Evolutionary conservation across 2,888 invertebrate genomes (phyloP).

Genomic region (Euplexia lucipara): DNA sequence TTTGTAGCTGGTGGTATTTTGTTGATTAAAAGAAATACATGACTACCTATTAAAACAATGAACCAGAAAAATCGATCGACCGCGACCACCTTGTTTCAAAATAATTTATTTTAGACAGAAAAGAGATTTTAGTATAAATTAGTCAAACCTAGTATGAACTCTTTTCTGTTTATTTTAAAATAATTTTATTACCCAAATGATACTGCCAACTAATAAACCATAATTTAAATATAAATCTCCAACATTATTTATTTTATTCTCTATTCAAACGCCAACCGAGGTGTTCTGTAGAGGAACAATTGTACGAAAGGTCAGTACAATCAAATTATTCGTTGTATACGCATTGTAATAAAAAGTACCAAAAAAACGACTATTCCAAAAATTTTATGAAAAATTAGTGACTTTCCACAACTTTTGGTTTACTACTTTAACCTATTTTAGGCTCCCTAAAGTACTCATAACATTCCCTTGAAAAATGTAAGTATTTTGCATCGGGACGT

Average conservation of each 20-base stretch:
- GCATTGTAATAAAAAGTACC: constrained; percentile 66
- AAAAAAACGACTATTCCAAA: constrained; percentile 66
- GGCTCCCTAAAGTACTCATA: constrained; percentile 54
- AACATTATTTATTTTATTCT: constrained; percentile 46
- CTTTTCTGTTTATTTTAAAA: constrained; percentile 18
- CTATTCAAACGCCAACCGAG: constrained; percentile 68
- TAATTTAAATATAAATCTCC: not conserved
- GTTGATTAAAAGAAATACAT: constrained; percentile 1
- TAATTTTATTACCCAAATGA: not conserved
- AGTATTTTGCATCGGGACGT: too few relatives aligned
- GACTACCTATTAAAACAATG: not conserved
- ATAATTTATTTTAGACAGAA: too few relatives aligned
- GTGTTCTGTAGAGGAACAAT: constrained; percentile 69
- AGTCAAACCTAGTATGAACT: constrained; percentile 11
- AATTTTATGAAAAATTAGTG: constrained; percentile 51
- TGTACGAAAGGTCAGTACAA: constrained; percentile 70
- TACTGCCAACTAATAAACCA: constrained; percentile 7
- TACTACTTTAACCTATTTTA: constrained; percentile 29
- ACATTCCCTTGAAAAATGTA: constrained; percentile 68
- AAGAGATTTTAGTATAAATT: too few relatives aligned
- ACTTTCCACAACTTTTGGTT: constrained; percentile 46
- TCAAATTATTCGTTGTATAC: constrained; percentile 75
- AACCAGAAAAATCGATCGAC: not conserved
- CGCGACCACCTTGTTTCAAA: constrained; percentile 34
- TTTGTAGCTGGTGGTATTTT: not conserved